Base-by-base conservation (phyloP, 2,797 vertebrate species). In the Lepilemur septentrionalis region DNA sequence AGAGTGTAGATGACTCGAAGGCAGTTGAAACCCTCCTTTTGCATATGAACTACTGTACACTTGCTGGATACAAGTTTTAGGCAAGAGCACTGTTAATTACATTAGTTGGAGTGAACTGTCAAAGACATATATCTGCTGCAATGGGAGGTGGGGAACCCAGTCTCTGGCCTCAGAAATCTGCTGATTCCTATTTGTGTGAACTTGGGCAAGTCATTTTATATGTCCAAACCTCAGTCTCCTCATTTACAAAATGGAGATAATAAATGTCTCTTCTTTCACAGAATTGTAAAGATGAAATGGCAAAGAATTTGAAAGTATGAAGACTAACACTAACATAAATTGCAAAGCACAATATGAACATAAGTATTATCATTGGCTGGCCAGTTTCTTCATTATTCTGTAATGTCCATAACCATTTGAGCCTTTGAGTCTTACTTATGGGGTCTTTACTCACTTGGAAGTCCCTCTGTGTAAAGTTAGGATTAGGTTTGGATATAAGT, bases 221-320 rank as follows among this genome's bases (percentile, higher is more conserved):
- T 86, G 10, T 87, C 61, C 38, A 69, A 92, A 23, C 4, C 20
- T 89, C 15, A 4, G 13, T 50, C 72, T 28, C 17, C n/a, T 91
- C 52, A 63, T 59, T 52, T 83, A 69, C n/a, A 69, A 91, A 89
- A 20, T 52, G 41, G 65, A 72, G 79, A 32, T 63, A 61, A 79
- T 57, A 55, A 94, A 82, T 35, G 63, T 65, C 63, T 65, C n/a
- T 65, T n/a, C n/a, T 65, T 65, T 72, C 30, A 55, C 0, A 50
- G 30, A 73, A 18, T 20, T 59, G 12, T 52, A 70, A 82, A 83
- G 48, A 52, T 57, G n/a, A 22, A 43, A 84, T 86, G 63, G 41
- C 30, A 67, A 95, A 57, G 22, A 70, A 38, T 84, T 92, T 87
- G n/a, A 17, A 82, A 93, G 57, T 63, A n/a, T 18, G 17, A 97